These are phyloP conservation scores for Campoplex nolae DNA, from an alignment of 2,888 invertebrate genomes.

Conservation along the genomic window DNA sequence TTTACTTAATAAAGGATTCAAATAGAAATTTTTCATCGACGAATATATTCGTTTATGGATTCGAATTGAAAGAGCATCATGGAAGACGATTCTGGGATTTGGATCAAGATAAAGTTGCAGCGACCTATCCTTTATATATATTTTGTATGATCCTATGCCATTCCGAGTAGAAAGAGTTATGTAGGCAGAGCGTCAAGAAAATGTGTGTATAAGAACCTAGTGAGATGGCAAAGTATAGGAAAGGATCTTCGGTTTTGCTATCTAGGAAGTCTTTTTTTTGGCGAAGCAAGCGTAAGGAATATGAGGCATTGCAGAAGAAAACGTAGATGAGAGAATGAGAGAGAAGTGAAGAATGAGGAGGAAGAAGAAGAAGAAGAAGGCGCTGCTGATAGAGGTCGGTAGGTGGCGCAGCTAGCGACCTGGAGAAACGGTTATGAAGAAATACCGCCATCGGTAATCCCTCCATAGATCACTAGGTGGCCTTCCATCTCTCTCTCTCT, in stretches of 20 bases:
- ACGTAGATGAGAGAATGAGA: conserved; percentile 51
- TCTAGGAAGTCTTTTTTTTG: conserved; percentile 25
- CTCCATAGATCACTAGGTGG: conserved; percentile 82
- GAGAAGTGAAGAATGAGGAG: conserved; percentile 47
- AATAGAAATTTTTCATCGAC: background rate
- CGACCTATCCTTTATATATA: too few species aligned
- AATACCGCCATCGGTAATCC: conserved; percentile 84
- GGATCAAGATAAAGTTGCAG: background rate
- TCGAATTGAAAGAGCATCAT: background rate
- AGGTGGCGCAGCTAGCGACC: conserved; percentile 70
- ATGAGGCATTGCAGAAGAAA: conserved; percentile 29
- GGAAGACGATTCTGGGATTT: background rate
- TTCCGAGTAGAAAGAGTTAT: background rate
- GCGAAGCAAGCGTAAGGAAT: conserved; percentile 3
- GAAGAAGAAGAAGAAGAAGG: conserved; percentile 51
- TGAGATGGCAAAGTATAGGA: background rate
- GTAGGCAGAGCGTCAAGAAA: conserved; percentile 10
- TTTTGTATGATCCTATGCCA: background rate
- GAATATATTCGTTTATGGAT: background rate
- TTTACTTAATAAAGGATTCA: background rate
- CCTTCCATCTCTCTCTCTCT: conserved; percentile 52
- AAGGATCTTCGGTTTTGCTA: conserved; percentile 27
- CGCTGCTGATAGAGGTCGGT: conserved; percentile 53
- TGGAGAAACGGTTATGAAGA: conserved; percentile 84
- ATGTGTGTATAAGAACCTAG: conserved; percentile 1